Evolutionary conservation across 1,140 invertebrate species (phyloP).

Genomic region (Drosophila carrolli): DNA sequence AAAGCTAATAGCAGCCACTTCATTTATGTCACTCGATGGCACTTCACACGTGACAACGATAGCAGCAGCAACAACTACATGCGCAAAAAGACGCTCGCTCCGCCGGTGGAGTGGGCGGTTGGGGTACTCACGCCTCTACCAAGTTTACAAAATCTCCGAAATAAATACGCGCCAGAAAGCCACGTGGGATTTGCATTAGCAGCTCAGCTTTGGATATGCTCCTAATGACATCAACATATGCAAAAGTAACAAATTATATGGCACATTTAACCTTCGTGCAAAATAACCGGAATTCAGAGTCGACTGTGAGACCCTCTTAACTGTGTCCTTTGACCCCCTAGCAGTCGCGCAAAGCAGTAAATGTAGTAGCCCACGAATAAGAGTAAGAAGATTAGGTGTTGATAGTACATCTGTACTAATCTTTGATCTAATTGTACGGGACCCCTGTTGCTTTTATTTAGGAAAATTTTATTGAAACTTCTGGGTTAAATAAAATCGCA

Average conservation of each 20-base stretch:
- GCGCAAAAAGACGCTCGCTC: slow-evolving; percentile 51
- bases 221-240: slow-evolving; percentile 55
- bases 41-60: slow-evolving; percentile 79
- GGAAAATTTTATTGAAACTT: not conserved
- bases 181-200: slow-evolving; percentile 75
- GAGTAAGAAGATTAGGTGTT: too few relatives aligned
- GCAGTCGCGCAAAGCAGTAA: slow-evolving; percentile 14
- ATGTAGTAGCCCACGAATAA: not conserved
- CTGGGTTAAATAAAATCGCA: too few relatives aligned
- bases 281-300: slow-evolving; percentile 8
- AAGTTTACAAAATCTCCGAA: slow-evolving; percentile 72
- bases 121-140: slow-evolving; percentile 14
- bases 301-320: not conserved
- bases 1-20: slow-evolving; percentile 81
- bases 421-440: slow-evolving; percentile 25
- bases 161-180: slow-evolving; percentile 58
- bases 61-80: slow-evolving; percentile 44
- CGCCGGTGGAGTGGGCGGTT: not conserved
- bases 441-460: too few relatives aligned
- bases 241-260: slow-evolving; percentile 52
- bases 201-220: slow-evolving; percentile 10
- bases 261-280: slow-evolving; percentile 48
- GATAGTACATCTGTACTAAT: slow-evolving; percentile 4
- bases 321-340: not conserved
- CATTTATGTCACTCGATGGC: slow-evolving; percentile 80